These are phyloP conservation scores for Megatriorchis doriae DNA, from an alignment of 2,113 vertebrate species.

Conservation along the genomic window DNA sequence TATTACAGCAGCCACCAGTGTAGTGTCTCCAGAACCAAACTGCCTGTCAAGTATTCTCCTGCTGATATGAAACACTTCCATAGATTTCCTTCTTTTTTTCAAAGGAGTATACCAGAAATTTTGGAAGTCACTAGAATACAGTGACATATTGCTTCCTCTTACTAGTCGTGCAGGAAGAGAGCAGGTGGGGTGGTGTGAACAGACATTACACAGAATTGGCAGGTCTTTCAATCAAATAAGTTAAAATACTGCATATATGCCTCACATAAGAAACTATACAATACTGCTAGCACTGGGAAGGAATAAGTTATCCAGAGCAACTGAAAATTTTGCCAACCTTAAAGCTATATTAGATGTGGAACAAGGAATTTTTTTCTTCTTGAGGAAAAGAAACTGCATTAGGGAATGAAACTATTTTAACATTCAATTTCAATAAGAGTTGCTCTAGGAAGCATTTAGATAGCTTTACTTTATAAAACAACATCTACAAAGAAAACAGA, in stretches of 20 bases:
- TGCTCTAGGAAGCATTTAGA: neutral
- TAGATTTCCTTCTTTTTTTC: neutral
- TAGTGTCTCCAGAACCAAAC: neutral
- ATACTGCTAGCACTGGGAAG: neutral
- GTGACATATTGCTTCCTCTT: neutral
- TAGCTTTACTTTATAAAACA: neutral
- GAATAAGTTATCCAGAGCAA: neutral
- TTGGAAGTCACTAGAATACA: neutral
- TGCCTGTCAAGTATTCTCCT: neutral
- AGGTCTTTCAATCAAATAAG: neutral
- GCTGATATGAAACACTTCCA: neutral
- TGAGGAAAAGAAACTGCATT: neutral
- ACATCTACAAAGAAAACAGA: neutral
- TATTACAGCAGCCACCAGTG: fast-evolving
- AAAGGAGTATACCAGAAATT: neutral
- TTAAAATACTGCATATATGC: neutral
- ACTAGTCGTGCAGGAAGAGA: neutral
- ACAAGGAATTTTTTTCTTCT: neutral
- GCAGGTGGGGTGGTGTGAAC: neutral
- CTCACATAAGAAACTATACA: neutral
- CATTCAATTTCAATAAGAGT: neutral
- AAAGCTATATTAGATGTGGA: neutral
- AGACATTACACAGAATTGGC: neutral
- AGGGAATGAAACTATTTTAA: neutral
- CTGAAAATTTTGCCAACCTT: neutral